phyloP scores from a whole-genome alignment of 2,113 vertebrate species.

The Lepisosteus osseus region DNA sequence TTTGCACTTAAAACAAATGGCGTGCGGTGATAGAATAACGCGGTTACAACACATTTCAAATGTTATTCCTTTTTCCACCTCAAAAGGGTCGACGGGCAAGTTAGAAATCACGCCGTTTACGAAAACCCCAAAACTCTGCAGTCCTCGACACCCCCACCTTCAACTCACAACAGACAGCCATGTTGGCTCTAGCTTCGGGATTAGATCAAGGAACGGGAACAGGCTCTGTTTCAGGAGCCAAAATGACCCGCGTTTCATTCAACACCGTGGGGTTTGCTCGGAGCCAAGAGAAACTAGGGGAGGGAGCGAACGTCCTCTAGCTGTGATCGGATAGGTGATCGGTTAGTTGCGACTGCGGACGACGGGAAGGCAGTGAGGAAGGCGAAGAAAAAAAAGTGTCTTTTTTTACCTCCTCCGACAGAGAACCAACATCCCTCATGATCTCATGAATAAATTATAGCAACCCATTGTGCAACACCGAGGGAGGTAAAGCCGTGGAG shows the following conservation, averaged over 20 bases:
- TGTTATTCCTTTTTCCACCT: too few species aligned
- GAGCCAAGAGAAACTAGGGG: conserved; percentile 11
- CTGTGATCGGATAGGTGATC: conserved; percentile 36
- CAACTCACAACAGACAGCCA: not conserved
- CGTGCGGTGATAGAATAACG: too few species aligned
- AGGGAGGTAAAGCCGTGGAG: conserved; percentile 50
- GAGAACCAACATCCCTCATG: conserved; percentile 59
- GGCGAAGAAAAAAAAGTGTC: conserved; percentile 44
- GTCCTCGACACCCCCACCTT: not conserved
- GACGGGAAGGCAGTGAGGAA: conserved; percentile 48
- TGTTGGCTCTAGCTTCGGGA: conserved; percentile 8
- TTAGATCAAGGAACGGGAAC: not conserved
- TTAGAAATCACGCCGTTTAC: too few species aligned
- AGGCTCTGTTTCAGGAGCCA: conserved; percentile 14
- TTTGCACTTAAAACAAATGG: too few species aligned
- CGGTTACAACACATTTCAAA: too few species aligned
- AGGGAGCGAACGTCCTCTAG: conserved; percentile 5
- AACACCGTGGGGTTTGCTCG: not conserved
- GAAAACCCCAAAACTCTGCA: too few species aligned
- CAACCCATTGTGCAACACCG: conserved; percentile 58
- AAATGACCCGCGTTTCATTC: conserved; percentile 24
- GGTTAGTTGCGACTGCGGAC: conserved; percentile 50
- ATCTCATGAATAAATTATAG: conserved; percentile 72
- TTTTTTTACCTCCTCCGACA: conserved; percentile 46
- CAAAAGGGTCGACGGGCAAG: too few species aligned